Base-by-base conservation (phyloP, 92 coral and sea anemone genomes). In the Ricordea florida region DNA sequence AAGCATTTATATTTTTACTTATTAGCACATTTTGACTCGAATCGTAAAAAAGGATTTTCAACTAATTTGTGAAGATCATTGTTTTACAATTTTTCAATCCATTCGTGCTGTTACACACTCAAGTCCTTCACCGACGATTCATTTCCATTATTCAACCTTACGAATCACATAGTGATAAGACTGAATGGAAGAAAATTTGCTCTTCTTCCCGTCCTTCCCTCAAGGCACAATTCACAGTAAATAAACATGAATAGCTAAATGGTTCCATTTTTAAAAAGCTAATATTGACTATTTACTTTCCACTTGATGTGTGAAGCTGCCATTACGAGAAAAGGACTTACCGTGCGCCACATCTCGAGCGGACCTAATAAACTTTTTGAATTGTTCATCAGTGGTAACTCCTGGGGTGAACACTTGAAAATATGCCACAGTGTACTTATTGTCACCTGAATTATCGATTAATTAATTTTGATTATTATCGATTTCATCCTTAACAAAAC, bases 271-370 rank as follows among this genome's bases (percentile, higher is more conserved):
- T 8, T 7, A 37, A 37, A 37, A 7, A 14, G 44, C 10, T 37
- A 7, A 7, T 37, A 14, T 7, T 14, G 14, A 37, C 10, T 1
- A 25, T 7, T 3, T 69, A n/a, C 14, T 43, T 30, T 6, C 14
- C 33, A 8, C 25, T 5, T 6, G 6, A 26, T 10, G 3, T 15
- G 23, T 8, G 24, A 6, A 6, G 16, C 0, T 30, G 21, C 18
- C n/a, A 60, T 60, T 60, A 9, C 16, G 28, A 6, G 13, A 4
- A 8, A 11, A 8, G 24, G 2, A 82, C 96, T 86, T 62, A 90
- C 96, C 66, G 62, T 86, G 78, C 6, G 96, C 92, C 25, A 62
- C 79, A 3, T 73, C 49, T 47, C 75, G 72, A 28, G 96, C 96
- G 6, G 92, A 71, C 7, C 79, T 49, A 31, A 90, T 42, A 76